phyloP scores from a whole-genome alignment of 2,113 vertebrate species.

The Lepisosteus oculatus region DNA sequence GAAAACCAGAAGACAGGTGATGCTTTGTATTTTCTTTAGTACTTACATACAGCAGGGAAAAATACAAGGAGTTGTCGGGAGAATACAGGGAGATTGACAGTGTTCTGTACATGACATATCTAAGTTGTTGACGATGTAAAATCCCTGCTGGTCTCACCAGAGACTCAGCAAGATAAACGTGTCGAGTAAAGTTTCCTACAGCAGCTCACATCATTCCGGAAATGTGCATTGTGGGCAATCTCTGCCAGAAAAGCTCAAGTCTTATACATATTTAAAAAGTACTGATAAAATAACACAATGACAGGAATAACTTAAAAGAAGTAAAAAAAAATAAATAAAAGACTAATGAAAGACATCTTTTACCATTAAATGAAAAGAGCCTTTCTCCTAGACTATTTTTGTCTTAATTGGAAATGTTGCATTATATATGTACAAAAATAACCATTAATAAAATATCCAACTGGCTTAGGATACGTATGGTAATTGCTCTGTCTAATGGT shows the following conservation, averaged over 20 bases:
- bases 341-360: slow-evolving; percentile 3
- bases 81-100: slow-evolving; percentile 69
- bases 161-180: slow-evolving; percentile 39
- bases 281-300: too few relatives aligned
- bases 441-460: too few relatives aligned
- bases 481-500: too few relatives aligned
- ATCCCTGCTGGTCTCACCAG: slow-evolving; percentile 37
- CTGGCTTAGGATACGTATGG: too few relatives aligned
- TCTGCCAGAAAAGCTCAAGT: slow-evolving; percentile 32
- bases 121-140: slow-evolving; percentile 47
- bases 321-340: background rate
- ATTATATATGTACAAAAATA: too few relatives aligned
- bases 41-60: slow-evolving; percentile 68
- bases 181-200: slow-evolving; percentile 60
- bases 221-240: slow-evolving; percentile 36
- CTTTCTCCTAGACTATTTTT: too few relatives aligned
- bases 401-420: too few relatives aligned
- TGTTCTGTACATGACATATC: slow-evolving; percentile 67
- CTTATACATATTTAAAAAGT: slow-evolving; percentile 15
- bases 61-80: slow-evolving; percentile 68
- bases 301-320: background rate
- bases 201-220: slow-evolving; percentile 48
- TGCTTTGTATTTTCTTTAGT: slow-evolving; percentile 71
- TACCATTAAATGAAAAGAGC: background rate
- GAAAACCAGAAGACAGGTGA: slow-evolving; percentile 31